phyloP scores from a whole-genome alignment of 2,888 invertebrate species.

The Mycalesis mineus region DNA sequence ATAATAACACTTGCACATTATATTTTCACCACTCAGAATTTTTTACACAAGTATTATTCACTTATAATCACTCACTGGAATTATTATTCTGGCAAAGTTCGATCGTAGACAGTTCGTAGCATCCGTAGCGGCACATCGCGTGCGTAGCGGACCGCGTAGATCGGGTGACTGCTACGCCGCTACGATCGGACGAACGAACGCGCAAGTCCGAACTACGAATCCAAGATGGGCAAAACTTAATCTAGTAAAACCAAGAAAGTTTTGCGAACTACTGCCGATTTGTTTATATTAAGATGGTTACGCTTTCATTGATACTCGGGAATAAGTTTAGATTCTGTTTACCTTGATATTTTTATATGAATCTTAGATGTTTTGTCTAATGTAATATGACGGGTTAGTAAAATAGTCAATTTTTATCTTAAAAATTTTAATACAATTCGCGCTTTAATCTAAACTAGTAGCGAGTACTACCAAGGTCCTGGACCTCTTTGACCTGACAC shows the following conservation, averaged over 20 bases:
- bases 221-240: slow-evolving; percentile 43
- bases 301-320: not conserved
- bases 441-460: too few relatives aligned
- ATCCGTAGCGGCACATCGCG: slow-evolving; percentile 48
- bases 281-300: not conserved
- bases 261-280: slow-evolving; percentile 27
- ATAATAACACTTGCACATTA: slow-evolving; percentile 32
- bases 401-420: too few relatives aligned
- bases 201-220: slow-evolving; percentile 56
- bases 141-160: slow-evolving; percentile 52
- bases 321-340: not conserved
- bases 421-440: too few relatives aligned
- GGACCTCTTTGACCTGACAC: too few relatives aligned
- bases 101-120: slow-evolving; percentile 41
- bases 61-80: slow-evolving; percentile 25
- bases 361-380: too few relatives aligned
- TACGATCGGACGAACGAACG: slow-evolving; percentile 45
- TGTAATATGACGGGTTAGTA: too few relatives aligned
- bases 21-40: slow-evolving; percentile 46
- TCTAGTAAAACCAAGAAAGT: slow-evolving; percentile 46
- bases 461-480: too few relatives aligned
- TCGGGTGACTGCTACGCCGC: slow-evolving; percentile 53
- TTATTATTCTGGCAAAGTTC: slow-evolving; percentile 33
- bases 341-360: too few relatives aligned
- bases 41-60: slow-evolving; percentile 22